Conservation (phyloP, 2,797 vertebrate species). For the Pteronotus mesoamericanus region DNA sequence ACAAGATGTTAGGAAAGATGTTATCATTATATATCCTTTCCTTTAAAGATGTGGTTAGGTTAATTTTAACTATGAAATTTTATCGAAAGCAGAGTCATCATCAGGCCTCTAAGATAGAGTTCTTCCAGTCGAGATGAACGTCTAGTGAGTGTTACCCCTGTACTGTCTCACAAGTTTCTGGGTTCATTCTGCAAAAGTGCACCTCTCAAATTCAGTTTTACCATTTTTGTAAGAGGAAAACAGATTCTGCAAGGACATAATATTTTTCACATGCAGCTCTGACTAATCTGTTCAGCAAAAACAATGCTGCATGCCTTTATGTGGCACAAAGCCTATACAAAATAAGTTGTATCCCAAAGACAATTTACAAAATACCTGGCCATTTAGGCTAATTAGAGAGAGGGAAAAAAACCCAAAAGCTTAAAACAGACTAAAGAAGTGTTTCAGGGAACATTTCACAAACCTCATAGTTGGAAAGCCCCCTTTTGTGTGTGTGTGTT, state of each 20-base stretch:
- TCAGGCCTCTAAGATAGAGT: not conserved
- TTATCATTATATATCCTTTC: not conserved
- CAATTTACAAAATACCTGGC: not conserved
- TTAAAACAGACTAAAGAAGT: not conserved
- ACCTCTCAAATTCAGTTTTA: not conserved
- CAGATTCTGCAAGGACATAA: not conserved
- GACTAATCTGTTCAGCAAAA: not conserved
- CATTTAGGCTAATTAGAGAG: not conserved
- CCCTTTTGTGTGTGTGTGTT: not conserved
- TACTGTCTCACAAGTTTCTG: not conserved
- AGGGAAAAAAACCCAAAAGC: not conserved
- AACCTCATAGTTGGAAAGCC: not conserved
- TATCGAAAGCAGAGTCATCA: not conserved
- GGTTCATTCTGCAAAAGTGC: not conserved
- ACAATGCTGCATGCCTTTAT: not conserved
- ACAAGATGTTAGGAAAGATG: not conserved
- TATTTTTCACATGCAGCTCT: not conserved
- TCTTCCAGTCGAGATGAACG: not conserved
- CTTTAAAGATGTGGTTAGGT: not conserved
- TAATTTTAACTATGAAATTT: not conserved
- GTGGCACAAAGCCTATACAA: not conserved
- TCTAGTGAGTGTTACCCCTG: not conserved
- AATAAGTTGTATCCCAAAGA: not conserved
- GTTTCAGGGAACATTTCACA: not conserved
- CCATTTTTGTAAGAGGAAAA: not conserved